These are phyloP conservation scores for Nothobranchius furzeri DNA, from an alignment of 2,113 vertebrate genomes.

Conservation along the genomic window DNA sequence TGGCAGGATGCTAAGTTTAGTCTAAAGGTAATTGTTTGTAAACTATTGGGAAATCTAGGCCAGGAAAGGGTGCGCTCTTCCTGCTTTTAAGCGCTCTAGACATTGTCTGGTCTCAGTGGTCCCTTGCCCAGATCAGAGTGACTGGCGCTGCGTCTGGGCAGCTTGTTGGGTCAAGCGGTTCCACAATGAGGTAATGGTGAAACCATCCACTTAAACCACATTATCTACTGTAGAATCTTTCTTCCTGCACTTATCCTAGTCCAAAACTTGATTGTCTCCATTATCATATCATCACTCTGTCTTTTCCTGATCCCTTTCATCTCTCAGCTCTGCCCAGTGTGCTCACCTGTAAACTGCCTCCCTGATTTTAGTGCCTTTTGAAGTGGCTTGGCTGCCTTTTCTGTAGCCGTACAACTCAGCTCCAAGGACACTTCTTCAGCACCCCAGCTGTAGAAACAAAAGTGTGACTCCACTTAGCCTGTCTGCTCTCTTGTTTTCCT, in stretches of 20 bases:
- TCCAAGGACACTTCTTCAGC: slow-evolving; percentile 35
- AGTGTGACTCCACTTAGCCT: slow-evolving; percentile 68
- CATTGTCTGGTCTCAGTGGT: slow-evolving; percentile 42
- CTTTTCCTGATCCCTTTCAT: slow-evolving; percentile 12
- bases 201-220: slow-evolving; percentile 35
- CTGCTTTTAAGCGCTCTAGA: slow-evolving; percentile 61
- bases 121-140: slow-evolving; percentile 53
- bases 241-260: background rate
- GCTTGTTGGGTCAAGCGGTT: slow-evolving; percentile 64
- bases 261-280: slow-evolving; percentile 16
- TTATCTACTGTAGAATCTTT: slow-evolving; percentile 28
- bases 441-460: slow-evolving; percentile 75
- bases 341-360: slow-evolving; percentile 16
- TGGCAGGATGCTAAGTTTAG: slow-evolving; percentile 50
- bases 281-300: slow-evolving; percentile 10
- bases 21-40: slow-evolving; percentile 60
- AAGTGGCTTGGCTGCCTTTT: slow-evolving; percentile 18
- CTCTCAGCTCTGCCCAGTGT: slow-evolving; percentile 1
- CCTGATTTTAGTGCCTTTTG: slow-evolving; percentile 7
- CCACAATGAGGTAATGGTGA: slow-evolving; percentile 71
- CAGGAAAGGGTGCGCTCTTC: slow-evolving; percentile 79
- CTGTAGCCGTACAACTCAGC: slow-evolving; percentile 21
- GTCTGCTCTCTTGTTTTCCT: slow-evolving; percentile 71
- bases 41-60: slow-evolving; percentile 58
- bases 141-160: slow-evolving; percentile 44